Evolutionary conservation across 2,797 vertebrate genomes (phyloP), one percentile per base, ranked within the genome.

Genomic region (Cyclura pinguis): DNA sequence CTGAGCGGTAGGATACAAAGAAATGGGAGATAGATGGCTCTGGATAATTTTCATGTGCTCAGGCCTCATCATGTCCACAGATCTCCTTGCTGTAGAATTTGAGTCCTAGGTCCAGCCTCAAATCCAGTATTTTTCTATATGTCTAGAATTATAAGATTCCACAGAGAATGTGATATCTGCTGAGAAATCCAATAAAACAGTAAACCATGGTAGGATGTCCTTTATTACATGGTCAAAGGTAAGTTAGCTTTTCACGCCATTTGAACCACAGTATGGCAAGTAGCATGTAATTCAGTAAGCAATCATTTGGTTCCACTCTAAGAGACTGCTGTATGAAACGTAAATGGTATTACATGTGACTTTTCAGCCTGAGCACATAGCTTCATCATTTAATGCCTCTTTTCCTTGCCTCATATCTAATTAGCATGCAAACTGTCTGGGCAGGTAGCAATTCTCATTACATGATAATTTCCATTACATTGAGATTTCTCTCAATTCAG

Each of bases 401-500:
- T 55, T 55, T 14, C n/a, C n/a, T 52, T 29, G 3, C 5, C 50
- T 88, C 5, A 57, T n/a, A 27, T 42, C n/a, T 88, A 57, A 57
- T 88, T 88, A 82, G 27, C 29, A 69, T 82, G 35, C 50, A 42
- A 32, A 69, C 18, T 57, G 35, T 42, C 38, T 82, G 24, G 35
- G 29, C 52, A 38, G 50, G 50, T 73, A 57, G 52, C 78, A 88
- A 72, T 52, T 85, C 64, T 69, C 7, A 85, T 52, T 72, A 72
- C 83, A 85, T 85, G 83, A 72, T 85, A 69, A 85, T 55, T 62
- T 57, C n/a, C 69, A 16, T 87, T 42, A 72, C 50, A n/a, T 29
- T 81, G n/a, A 88, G 50, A 38, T 73, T 81, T 72, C 29, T 80
- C 27, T 82, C 27, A 88, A 72, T 88, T 73, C 52, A 88, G 24